phyloP scores from a whole-genome alignment of 2,113 vertebrate species.

The Oncorhynchus gorbuscha region DNA sequence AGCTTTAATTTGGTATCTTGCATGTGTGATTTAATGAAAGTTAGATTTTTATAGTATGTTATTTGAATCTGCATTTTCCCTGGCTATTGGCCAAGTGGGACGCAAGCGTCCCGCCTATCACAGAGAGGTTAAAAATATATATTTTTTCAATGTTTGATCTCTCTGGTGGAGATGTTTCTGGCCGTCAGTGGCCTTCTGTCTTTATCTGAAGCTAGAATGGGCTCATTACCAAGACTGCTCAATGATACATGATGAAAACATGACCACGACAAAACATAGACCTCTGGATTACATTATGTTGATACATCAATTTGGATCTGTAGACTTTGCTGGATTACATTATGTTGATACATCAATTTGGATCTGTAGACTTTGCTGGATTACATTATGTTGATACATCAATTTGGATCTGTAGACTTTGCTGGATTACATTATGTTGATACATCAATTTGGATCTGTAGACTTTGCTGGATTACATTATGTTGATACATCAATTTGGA shows the following conservation, averaged over 20 bases:
- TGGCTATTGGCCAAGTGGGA: too few relatives aligned
- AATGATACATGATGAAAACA: too few relatives aligned
- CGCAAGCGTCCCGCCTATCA: too few relatives aligned
- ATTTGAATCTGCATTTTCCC: too few relatives aligned
- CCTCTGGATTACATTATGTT: too few relatives aligned
- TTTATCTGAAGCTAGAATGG: neutral
- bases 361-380: neutral
- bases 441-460: neutral
- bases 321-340: neutral
- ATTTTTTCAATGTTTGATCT: neutral
- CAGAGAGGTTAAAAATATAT: neutral
- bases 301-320: too few relatives aligned
- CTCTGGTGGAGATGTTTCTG: neutral
- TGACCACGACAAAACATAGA: neutral
- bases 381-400: too few relatives aligned
- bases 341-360: too few relatives aligned
- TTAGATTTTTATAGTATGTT: too few relatives aligned
- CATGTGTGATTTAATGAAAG: too few relatives aligned
- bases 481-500: too few relatives aligned
- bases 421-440: neutral
- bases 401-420: neutral
- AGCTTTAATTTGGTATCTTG: too few relatives aligned
- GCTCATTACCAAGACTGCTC: neutral
- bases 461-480: neutral
- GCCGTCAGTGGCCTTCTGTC: neutral